Percentiles rank a stretch among this genome's conserved stretches.
Evolutionary conservation across 92 coral and sea anemone species (phyloP).

Genomic region (Phenganax marumi): DNA sequence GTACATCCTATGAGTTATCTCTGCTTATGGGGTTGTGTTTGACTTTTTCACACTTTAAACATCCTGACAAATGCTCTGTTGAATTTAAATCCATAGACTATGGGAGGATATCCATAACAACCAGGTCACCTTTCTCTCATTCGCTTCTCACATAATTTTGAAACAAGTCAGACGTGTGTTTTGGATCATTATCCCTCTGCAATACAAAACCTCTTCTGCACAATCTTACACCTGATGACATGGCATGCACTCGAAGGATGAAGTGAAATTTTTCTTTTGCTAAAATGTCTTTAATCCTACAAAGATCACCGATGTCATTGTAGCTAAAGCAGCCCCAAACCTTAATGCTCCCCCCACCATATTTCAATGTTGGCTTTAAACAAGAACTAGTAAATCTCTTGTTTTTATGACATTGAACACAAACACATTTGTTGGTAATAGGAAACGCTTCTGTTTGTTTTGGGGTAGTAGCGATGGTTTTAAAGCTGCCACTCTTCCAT

Average conservation of each 20-base stretch:
- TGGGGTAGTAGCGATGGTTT: too few species aligned
- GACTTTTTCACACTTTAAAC: constrained; percentile 15
- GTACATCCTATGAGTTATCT: constrained; percentile 14
- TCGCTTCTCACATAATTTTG: constrained; percentile 4
- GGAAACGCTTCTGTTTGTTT: too few species aligned
- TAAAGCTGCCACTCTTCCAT: too few species aligned
- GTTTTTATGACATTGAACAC: too few species aligned
- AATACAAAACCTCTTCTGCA: background rate
- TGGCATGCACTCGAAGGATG: background rate
- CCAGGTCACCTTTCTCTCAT: constrained; percentile 7
- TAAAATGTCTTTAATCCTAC: too few species aligned
- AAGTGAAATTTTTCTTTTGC: background rate
- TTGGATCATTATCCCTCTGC: constrained; percentile 1
- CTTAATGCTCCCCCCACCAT: too few species aligned
- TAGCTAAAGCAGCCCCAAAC: too few species aligned
- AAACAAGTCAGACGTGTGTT: background rate
- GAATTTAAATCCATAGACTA: background rate
- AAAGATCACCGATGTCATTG: too few species aligned
- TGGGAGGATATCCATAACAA: background rate
- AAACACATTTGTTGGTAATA: too few species aligned
- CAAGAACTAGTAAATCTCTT: too few species aligned
- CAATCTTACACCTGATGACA: background rate
- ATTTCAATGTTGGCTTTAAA: too few species aligned
- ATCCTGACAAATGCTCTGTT: background rate
- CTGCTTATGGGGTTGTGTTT: background rate